phyloP scores from a whole-genome alignment of 2,797 vertebrate species.

The Parotocinclus haroldoi region DNA sequence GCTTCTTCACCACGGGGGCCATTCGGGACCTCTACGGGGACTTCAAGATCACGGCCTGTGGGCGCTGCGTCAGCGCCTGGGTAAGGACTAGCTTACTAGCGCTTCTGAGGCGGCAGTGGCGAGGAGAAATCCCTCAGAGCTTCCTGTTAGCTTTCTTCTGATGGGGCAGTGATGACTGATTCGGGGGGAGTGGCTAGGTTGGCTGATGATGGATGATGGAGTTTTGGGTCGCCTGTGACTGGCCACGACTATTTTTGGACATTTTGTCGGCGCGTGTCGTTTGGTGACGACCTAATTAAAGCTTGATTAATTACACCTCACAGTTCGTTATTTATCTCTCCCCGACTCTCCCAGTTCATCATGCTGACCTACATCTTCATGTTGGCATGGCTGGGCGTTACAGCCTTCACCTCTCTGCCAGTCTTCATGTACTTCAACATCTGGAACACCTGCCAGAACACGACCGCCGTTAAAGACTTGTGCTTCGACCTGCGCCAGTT shows the following conservation, averaged over 20 bases:
- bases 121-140: too few species aligned
- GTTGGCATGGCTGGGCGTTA: conserved; percentile 96
- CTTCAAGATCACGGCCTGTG: conserved; percentile 95
- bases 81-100: conserved; percentile 61
- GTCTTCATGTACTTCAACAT: conserved; percentile 98
- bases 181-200: too few species aligned
- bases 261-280: too few species aligned
- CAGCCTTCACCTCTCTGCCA: conserved; percentile 91
- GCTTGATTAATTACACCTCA: not conserved
- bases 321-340: not conserved
- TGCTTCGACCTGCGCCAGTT: conserved; percentile 96
- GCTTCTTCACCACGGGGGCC: conserved; percentile 96
- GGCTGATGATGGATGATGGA: too few species aligned
- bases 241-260: too few species aligned
- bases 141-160: too few species aligned
- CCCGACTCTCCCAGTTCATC: conserved; percentile 80
- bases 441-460: conserved; percentile 94
- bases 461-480: conserved; percentile 79
- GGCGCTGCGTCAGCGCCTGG: conserved; percentile 94
- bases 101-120: too few species aligned
- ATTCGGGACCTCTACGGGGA: conserved; percentile 97
- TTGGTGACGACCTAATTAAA: not conserved
- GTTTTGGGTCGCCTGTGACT: too few species aligned
- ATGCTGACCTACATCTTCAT: conserved; percentile 97
- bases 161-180: too few species aligned